Evolutionary conservation across 2,113 vertebrate genomes (phyloP), one percentile per base, ranked within the genome.

Genomic region (Eurystomus gularis): DNA sequence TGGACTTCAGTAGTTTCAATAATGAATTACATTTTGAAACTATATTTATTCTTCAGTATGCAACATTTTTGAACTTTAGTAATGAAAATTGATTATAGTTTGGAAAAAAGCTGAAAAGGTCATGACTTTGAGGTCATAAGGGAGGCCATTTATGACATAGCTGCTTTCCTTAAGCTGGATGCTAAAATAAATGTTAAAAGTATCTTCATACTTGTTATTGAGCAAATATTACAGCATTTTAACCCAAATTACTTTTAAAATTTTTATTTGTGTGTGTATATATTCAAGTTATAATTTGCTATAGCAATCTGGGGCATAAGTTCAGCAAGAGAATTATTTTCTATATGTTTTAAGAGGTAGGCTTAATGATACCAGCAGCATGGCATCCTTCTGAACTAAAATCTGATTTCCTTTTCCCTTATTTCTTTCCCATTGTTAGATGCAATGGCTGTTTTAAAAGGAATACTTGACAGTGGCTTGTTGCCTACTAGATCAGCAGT

Each of bases 401-500:
- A 31, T 76, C 55, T 93, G 40, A 51, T n/a, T 95, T 94, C 33
- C n/a, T 57, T 82, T 70, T 76, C 58, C 21, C 26, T 25, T 71
- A 10, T 62, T 85, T 80, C 61, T 70, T 81, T 18, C 42, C 78
- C 11, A 44, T 39, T 44, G 10, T 77, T 96, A 99, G 99, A 98
- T 76, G 99, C 98, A 40, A 9, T 99, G 4, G 82, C 90, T 52
- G 95, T 80, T 15, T 44, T 99, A 26, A 98, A 97, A 95, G 92
- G 75, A 11, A 91, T 98, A 93, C 73, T 99, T 85, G 92, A 98
- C 83, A 79, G 37, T 3, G 68, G 97, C 12, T 48, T 95, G 12
- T 75, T 97, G 33, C 99, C 99, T 17, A 88, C 84, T 7, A 90
- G 51, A 48, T 1, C 97, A 11, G 89, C 99, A 37, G 48, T 98